Base-by-base conservation (phyloP, 2,113 vertebrate genomes). In the Neoarius graeffei region DNA sequence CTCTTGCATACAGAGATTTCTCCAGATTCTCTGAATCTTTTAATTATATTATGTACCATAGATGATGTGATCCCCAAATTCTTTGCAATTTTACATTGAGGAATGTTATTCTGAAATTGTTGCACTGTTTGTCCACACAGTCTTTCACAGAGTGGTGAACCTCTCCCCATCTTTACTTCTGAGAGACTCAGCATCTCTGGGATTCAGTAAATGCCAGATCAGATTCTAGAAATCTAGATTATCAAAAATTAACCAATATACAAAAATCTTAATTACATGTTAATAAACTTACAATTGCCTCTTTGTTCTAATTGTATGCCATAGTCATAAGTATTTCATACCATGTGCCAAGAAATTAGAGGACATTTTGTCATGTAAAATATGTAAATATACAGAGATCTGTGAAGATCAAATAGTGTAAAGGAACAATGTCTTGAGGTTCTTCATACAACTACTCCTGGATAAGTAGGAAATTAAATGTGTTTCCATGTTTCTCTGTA, bases 341-440 rank as follows among this genome's bases (percentile, higher is more conserved):
- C 85, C 23, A 80, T 27, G 56, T 54, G 19, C 7, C 15, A 30
- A 30, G 74, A 15, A 50, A 3, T 35, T 27, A 30, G n/a, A 50
- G 25, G 59, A 77, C 15, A 50, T 50, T 50, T 85, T 59, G 76
- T 86, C 77, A 9, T 76, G 23, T 77, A 52, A 77, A 85, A 48
- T 73, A 67, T 64, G 19, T 50, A 86, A 52, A 79, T 27, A 27
- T 15, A 77, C 5, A 57, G 25, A 54, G 48, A 60, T 77, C 35
- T 54, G 15, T 86, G 35, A 86, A 86, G 25, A 59, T 77, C 59
- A 64, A 85, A 27, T 27, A 11, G 35, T 86, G 19, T 86, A 54
- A 74, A n/a, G 30, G 30, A 60, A 42, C 30, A 73, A 25, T 42
- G 20, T 23, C 27, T 42, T 27, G 7, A 56, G 14, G 17, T 57